These are phyloP conservation scores for Channa striata DNA, from an alignment of 2,797 vertebrate species.

Conservation along the genomic window DNA sequence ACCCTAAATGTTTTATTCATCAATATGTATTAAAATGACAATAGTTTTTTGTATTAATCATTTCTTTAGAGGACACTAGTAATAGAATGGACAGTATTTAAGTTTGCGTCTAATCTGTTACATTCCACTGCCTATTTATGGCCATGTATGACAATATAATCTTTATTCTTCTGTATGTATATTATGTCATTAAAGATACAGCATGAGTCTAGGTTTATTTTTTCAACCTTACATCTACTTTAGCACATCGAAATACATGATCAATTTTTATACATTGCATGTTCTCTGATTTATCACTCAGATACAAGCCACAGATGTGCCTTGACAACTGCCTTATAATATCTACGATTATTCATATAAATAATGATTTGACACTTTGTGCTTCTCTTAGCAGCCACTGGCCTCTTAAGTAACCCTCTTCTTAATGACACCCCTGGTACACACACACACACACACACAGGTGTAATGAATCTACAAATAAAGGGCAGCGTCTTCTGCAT, in stretches of 20 bases:
- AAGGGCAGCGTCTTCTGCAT: not conserved
- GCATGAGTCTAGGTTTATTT: not conserved
- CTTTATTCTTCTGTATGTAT: conserved; percentile 28
- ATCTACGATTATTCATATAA: not conserved
- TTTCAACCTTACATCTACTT: not conserved
- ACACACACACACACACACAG: not conserved
- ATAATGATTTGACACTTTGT: not conserved
- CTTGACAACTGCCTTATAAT: no score
- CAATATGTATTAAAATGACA: not conserved
- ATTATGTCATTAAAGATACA: conserved; percentile 41
- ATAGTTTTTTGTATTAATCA: not conserved
- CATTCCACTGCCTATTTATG: conserved; percentile 12
- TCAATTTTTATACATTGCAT: not conserved
- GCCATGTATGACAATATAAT: not conserved
- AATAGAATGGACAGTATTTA: not conserved
- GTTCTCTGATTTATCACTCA: conserved; percentile 7
- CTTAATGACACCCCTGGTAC: no score
- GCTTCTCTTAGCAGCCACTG: not conserved
- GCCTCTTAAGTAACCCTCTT: not conserved
- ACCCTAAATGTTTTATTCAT: conserved; percentile 10
- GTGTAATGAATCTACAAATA: conserved; percentile 11
- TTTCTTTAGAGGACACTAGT: not conserved
- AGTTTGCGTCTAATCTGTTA: not conserved
- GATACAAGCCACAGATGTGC: not conserved
- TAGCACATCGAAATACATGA: not conserved